Conservation (phyloP, 2,888 invertebrate genomes). For the Perdita meconis region DNA sequence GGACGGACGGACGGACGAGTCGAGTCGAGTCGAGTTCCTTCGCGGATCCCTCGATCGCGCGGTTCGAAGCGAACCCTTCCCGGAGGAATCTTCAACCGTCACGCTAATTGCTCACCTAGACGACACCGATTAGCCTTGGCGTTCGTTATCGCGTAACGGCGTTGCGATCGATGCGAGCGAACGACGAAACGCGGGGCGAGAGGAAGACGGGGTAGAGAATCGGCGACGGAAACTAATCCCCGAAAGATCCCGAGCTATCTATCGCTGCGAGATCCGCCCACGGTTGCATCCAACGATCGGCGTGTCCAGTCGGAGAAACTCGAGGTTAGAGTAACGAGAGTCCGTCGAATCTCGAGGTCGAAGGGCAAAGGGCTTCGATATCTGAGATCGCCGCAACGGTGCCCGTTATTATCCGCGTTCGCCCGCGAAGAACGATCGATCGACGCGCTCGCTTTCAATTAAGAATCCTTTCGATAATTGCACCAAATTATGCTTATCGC, state of each 20-base stretch:
- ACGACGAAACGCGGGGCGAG: not conserved
- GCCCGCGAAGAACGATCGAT: conserved; percentile 1
- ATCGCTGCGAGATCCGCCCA: conserved; percentile 46
- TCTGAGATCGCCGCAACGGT: conserved; percentile 28
- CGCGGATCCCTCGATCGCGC: conserved; percentile 14
- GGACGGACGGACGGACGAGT: not conserved
- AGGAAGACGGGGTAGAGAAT: conserved; percentile 24
- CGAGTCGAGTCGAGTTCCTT: conserved; percentile 18
- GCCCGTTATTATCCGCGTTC: conserved; percentile 2
- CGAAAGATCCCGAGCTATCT: conserved; percentile 48
- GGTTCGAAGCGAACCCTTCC: not conserved
- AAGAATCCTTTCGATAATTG: not conserved
- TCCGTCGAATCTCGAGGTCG: conserved; percentile 53
- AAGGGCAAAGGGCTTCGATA: conserved; percentile 40
- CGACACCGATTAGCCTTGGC: not conserved
- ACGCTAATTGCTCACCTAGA: conserved; percentile 10
- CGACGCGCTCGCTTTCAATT: conserved; percentile 10
- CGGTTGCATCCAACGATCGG: conserved; percentile 54
- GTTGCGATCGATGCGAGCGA: conserved; percentile 14
- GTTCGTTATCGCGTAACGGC: conserved; percentile 19
- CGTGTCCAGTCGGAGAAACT: conserved; percentile 50
- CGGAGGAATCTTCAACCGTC: conserved; percentile 1
- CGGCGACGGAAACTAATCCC: conserved; percentile 30
- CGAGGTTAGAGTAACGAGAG: conserved; percentile 43
- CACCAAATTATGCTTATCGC: conserved; percentile 1